Conservation (phyloP, 2,888 invertebrate genomes). For the Conchocele bisecta region DNA sequence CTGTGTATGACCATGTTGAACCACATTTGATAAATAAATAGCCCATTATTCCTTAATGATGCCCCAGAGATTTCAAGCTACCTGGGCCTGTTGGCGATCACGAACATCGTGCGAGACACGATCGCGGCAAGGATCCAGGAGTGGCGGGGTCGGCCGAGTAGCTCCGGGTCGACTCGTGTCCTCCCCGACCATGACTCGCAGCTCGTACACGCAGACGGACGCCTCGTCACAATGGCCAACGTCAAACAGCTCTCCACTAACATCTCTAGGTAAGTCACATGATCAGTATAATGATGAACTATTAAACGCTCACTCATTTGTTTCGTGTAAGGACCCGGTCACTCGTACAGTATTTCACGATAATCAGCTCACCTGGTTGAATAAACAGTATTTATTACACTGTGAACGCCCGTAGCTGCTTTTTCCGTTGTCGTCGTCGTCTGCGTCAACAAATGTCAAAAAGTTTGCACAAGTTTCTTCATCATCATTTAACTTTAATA, state of each 20-base stretch:
- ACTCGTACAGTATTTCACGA: too few relatives aligned
- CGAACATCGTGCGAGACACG: constrained; percentile 65
- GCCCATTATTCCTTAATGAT: constrained; percentile 4
- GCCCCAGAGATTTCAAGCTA: constrained; percentile 70
- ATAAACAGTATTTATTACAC: too few relatives aligned
- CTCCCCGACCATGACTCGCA: constrained; percentile 57
- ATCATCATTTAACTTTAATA: too few relatives aligned
- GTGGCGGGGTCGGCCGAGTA: constrained; percentile 70
- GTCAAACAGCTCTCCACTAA: constrained; percentile 68
- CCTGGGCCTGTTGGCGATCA: constrained; percentile 68
- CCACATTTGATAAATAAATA: background rate
- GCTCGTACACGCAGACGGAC: constrained; percentile 57
- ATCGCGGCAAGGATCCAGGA: constrained; percentile 61
- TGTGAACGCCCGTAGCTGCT: too few relatives aligned
- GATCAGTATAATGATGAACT: too few relatives aligned
- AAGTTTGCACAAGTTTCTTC: too few relatives aligned
- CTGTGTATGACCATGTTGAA: too few relatives aligned
- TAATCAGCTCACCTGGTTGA: too few relatives aligned
- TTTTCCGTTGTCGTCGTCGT: too few relatives aligned
- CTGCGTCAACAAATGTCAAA: too few relatives aligned
- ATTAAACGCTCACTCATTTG: too few relatives aligned
- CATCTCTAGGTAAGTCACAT: constrained; percentile 65
- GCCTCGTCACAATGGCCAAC: constrained; percentile 62
- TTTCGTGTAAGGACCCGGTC: too few relatives aligned
- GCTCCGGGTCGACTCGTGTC: constrained; percentile 58